These are phyloP conservation scores for Acanthococcus lagerstroemiae DNA, from an alignment of 2,888 invertebrate species.

Conservation along the genomic window DNA sequence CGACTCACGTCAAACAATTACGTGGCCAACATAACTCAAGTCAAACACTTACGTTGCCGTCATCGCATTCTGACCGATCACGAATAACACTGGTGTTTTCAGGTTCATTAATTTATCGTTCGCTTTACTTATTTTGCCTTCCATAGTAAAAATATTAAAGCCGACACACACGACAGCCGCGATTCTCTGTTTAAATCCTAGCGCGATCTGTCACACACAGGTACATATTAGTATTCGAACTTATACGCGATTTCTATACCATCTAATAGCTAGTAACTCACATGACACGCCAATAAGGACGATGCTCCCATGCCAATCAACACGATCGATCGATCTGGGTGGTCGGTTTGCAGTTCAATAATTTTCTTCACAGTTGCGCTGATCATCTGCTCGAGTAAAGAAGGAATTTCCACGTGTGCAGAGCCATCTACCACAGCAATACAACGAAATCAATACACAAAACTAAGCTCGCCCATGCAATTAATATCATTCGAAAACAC, in stretches of 20 bases:
- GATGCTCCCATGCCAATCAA: slow-evolving; percentile 69
- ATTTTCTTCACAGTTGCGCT: slow-evolving; percentile 59
- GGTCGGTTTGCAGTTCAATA: slow-evolving; percentile 55
- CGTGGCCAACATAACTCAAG: not conserved
- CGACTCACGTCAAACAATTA: not conserved
- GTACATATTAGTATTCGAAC: not conserved
- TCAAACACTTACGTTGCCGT: slow-evolving; percentile 46
- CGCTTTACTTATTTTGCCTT: slow-evolving; percentile 14
- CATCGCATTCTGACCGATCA: slow-evolving; percentile 64
- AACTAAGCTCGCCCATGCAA: not conserved
- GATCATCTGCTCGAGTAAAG: slow-evolving; percentile 53
- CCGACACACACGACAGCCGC: slow-evolving; percentile 21
- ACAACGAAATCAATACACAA: not conserved
- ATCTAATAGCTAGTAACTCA: slow-evolving; percentile 37
- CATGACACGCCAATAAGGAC: slow-evolving; percentile 63
- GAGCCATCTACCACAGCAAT: slow-evolving; percentile 26
- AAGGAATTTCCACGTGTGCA: slow-evolving; percentile 34
- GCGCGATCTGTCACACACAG: slow-evolving; percentile 4
- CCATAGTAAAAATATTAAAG: slow-evolving; percentile 20
- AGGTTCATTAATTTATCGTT: slow-evolving; percentile 12
- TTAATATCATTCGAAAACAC: not conserved
- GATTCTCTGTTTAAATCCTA: slow-evolving; percentile 14
- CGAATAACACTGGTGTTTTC: slow-evolving; percentile 59
- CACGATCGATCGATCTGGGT: slow-evolving; percentile 58
- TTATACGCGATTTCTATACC: not conserved